Conservation (phyloP, 2,113 vertebrate genomes). For the Charina bottae region DNA sequence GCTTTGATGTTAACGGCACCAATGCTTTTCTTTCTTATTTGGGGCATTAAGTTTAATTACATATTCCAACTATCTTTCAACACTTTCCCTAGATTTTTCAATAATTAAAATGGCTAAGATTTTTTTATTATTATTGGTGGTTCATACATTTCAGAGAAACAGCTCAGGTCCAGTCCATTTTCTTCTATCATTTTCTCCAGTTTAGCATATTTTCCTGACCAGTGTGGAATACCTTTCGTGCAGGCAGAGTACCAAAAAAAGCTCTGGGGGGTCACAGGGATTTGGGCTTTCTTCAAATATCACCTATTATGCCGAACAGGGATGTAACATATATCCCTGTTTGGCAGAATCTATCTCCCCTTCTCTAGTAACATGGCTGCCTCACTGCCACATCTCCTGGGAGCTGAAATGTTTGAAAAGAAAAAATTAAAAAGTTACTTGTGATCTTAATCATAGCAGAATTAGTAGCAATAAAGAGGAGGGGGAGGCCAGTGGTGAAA, state of each 20-base stretch:
- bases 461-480: too few relatives aligned
- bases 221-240: not conserved
- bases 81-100: constrained; percentile 52
- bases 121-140: constrained; percentile 23
- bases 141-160: not conserved
- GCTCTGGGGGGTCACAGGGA: not conserved
- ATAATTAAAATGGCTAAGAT: constrained; percentile 50
- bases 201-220: not conserved
- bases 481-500: too few relatives aligned
- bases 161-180: constrained; percentile 16
- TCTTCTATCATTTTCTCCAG: not conserved
- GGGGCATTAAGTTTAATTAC: constrained; percentile 62
- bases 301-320: not conserved
- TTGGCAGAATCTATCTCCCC: too few relatives aligned
- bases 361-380: too few relatives aligned
- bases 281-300: not conserved
- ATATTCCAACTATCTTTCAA: constrained; percentile 61
- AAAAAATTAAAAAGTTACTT: too few relatives aligned
- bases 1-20: constrained; percentile 64
- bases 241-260: not conserved
- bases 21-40: constrained; percentile 61
- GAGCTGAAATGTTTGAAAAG: too few relatives aligned
- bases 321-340: too few relatives aligned
- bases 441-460: too few relatives aligned
- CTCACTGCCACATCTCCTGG: too few relatives aligned